Base-by-base conservation (phyloP, 2,797 vertebrate genomes). In the Trematocara caparti region DNA sequence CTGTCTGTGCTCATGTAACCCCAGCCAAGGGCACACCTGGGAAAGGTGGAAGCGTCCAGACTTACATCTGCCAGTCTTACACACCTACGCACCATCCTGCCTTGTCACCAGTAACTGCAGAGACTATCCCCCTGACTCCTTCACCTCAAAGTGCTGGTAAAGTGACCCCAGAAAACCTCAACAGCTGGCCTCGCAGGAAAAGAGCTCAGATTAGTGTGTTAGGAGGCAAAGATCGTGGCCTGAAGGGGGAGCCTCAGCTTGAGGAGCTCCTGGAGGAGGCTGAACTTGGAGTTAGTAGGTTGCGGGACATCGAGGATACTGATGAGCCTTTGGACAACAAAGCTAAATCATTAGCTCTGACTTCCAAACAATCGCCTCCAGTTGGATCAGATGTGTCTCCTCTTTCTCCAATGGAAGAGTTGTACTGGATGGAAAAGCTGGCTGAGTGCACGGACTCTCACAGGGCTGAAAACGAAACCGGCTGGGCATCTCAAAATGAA, bases 121-220 rank as follows among this genome's bases (percentile, higher is more conserved):
- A 92, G 1, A 84, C 94, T 40, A 80, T 95, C 78, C 90, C 97
- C 2, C 90, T 92, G 92, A 98, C 97, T 0, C 98, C 98, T 1
- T 99, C 98, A 1, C 98, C 98, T 24, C 97, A 97, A 85, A 96
- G 96, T 62, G 94, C 90, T 3, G 97, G 97, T 2, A 97, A 96
- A 84, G 90, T 88, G 1, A 97, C 97, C 15, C 97, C 98, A 0
- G 99, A 99, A 47, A 93, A 94, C 19, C 97, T 99, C 76, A 97
- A 97, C 17, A 97, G 96, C 73, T 99, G 99, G 99, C 99, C 97
- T 10, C 96, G 98, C 30, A 97, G 92, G 83, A 99, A 98, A 93
- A 97, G 96, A 78, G 97, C 97, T 86, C 85, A 91, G 55, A 51
- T 86, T 1, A 91, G 81, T 3, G 69, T 82, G 17, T 49, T 76